phyloP scores from a whole-genome alignment of 2,797 vertebrate genomes.

The Myotis daubentonii region DNA sequence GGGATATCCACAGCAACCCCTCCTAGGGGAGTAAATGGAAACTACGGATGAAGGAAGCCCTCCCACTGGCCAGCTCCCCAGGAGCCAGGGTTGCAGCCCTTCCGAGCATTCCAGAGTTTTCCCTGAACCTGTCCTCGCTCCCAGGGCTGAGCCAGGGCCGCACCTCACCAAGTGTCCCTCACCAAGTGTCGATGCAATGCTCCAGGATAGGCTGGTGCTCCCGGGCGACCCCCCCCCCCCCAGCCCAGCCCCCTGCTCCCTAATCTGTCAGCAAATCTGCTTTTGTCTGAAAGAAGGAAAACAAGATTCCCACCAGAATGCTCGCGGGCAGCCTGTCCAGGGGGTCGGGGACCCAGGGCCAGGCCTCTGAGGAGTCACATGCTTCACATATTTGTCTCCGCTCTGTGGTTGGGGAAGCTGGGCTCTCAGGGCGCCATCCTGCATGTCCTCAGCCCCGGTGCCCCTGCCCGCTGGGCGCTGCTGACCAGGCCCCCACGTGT shows the following conservation, averaged over 20 bases:
- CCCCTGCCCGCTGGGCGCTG: not conserved
- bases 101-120: not conserved
- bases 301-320: slow-evolving; percentile 50
- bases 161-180: not conserved
- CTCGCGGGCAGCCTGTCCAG: slow-evolving; percentile 64
- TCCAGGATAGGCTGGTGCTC: slow-evolving; percentile 40
- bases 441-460: not conserved
- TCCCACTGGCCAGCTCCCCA: accelerated
- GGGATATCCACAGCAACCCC: too few relatives aligned
- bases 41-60: accelerated
- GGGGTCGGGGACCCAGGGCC: not conserved
- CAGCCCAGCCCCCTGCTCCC: slow-evolving; percentile 38
- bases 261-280: slow-evolving; percentile 72
- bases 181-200: slow-evolving; percentile 49
- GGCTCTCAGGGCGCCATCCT: not conserved
- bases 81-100: not conserved
- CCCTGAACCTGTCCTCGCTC: not conserved
- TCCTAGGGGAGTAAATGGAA: not conserved
- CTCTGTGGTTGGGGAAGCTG: slow-evolving; percentile 9
- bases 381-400: not conserved
- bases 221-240: slow-evolving; percentile 70
- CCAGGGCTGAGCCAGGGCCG: not conserved
- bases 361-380: slow-evolving; percentile 41
- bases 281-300: slow-evolving; percentile 63
- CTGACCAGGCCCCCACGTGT: too few relatives aligned